Conservation (phyloP, 2,888 invertebrate species). For the Pomacea canaliculata region DNA sequence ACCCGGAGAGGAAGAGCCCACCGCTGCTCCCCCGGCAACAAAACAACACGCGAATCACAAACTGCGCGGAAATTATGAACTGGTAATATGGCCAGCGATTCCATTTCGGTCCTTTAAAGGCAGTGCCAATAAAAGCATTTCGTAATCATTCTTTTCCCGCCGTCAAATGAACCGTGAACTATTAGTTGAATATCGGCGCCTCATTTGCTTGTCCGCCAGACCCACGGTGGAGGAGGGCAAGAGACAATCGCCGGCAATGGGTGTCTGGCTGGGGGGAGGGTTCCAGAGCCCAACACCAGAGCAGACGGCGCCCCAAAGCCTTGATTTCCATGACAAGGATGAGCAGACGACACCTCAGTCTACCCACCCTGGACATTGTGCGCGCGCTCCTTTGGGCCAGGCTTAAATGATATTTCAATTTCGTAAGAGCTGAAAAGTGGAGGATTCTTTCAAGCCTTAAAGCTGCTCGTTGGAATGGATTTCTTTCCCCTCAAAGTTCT, state of each 20-base stretch:
- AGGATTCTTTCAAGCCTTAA: not conserved
- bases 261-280: not conserved
- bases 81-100: slow-evolving; percentile 17
- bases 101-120: slow-evolving; percentile 19
- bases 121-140: slow-evolving; percentile 33
- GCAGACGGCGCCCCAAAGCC: slow-evolving; percentile 28
- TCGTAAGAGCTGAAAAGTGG: slow-evolving; percentile 20
- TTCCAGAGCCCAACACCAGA: slow-evolving; percentile 14
- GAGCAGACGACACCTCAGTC: slow-evolving; percentile 19
- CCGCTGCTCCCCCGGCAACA: not conserved
- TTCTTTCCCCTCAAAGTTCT: not conserved
- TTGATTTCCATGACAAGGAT: slow-evolving; percentile 35
- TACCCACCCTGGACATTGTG: slow-evolving; percentile 23
- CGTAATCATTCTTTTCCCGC: slow-evolving; percentile 37
- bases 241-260: not conserved
- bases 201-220: slow-evolving; percentile 31
- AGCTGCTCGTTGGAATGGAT: not conserved
- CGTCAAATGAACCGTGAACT: slow-evolving; percentile 35
- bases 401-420: slow-evolving; percentile 26
- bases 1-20: slow-evolving; percentile 3
- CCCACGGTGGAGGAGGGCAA: slow-evolving; percentile 5
- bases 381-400: slow-evolving; percentile 23
- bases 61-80: slow-evolving; percentile 22
- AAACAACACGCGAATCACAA: slow-evolving; percentile 7
- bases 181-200: slow-evolving; percentile 32